Percentiles rank a stretch among this genome's conserved stretches.
phyloP scores from a whole-genome alignment of 2,888 invertebrate genomes.

The Bembecia ichneumoniformis region DNA sequence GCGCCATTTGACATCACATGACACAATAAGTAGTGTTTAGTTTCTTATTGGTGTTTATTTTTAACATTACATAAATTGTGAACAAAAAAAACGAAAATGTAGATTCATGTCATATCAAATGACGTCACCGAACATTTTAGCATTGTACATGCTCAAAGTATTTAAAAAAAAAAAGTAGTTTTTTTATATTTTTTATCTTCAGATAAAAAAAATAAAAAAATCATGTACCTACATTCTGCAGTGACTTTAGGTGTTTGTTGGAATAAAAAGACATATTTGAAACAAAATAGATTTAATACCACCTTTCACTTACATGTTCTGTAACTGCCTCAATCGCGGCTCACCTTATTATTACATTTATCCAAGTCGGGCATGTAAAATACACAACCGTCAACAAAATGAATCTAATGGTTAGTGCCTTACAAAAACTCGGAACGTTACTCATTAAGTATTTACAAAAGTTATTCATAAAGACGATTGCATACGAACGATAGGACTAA shows the following conservation, averaged over 20 bases:
- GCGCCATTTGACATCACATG: too few species aligned
- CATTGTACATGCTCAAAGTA: too few species aligned
- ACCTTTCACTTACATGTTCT: constrained; percentile 50
- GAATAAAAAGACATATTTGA: constrained; percentile 30
- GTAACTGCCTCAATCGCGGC: constrained; percentile 39
- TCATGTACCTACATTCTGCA: too few species aligned
- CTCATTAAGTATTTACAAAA: not conserved
- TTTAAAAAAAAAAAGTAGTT: too few species aligned
- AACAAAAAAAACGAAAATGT: too few species aligned
- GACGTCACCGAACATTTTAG: too few species aligned
- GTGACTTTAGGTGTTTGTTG: not conserved
- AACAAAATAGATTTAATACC: constrained; percentile 69
- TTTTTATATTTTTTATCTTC: too few species aligned
- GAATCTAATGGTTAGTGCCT: constrained; percentile 52
- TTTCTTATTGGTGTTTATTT: too few species aligned
- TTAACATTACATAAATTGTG: too few species aligned
- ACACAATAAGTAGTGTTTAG: too few species aligned
- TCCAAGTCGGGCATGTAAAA: constrained; percentile 36
- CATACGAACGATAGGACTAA: not conserved
- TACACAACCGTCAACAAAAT: constrained; percentile 55
- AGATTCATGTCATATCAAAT: too few species aligned
- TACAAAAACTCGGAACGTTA: constrained; percentile 50
- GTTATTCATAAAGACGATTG: not conserved
- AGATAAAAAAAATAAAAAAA: too few species aligned
- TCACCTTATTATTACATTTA: constrained; percentile 27